Conservation (phyloP, 2,113 vertebrate genomes). For the Limanda limanda region DNA sequence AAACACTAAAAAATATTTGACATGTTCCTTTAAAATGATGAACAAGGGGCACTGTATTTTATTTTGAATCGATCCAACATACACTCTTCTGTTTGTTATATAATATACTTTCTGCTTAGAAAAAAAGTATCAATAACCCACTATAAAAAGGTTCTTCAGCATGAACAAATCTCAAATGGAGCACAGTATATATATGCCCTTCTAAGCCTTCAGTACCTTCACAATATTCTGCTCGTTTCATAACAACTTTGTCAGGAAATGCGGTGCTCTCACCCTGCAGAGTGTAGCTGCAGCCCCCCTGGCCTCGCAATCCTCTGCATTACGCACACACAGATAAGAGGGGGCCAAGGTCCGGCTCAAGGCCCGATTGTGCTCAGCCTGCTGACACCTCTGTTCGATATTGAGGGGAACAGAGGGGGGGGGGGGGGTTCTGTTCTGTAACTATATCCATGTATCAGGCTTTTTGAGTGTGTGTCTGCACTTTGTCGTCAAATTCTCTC, state of each 20-base stretch:
- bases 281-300: not conserved
- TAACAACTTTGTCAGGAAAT: constrained; percentile 67
- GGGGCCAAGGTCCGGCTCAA: constrained; percentile 56
- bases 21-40: not conserved
- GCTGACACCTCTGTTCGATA: constrained; percentile 24
- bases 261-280: constrained; percentile 2
- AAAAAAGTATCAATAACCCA: not conserved
- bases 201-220: not conserved
- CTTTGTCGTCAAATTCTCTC: not conserved
- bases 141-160: constrained; percentile 1
- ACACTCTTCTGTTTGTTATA: not conserved
- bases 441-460: constrained; percentile 1
- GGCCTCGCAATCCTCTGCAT: constrained; percentile 1
- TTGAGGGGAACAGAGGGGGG: too few species aligned
- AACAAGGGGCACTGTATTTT: not conserved
- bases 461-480: constrained; percentile 9
- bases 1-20: not conserved
- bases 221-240: constrained; percentile 47
- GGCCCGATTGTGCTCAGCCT: constrained; percentile 3
- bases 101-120: not conserved
- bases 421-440: too few species aligned
- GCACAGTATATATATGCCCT: not conserved
- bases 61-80: not conserved
- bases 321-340: constrained; percentile 54
- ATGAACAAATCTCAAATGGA: not conserved